phyloP scores from a whole-genome alignment of 2,888 invertebrate species.

The Conchocele bisecta region DNA sequence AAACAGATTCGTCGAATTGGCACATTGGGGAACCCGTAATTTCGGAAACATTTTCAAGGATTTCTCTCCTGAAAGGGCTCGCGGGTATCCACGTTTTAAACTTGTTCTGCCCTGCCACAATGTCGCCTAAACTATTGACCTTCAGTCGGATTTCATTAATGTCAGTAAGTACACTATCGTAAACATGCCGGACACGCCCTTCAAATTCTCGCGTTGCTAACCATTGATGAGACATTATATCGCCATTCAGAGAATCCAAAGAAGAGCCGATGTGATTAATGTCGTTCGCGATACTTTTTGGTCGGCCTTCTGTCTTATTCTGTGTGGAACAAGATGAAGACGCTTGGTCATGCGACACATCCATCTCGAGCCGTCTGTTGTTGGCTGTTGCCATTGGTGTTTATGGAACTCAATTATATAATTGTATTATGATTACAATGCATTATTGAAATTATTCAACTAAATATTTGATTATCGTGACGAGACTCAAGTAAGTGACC shows the following conservation, averaged over 20 bases:
- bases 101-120: conserved; percentile 19
- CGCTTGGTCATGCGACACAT: no score
- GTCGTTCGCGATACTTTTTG: conserved; percentile 24
- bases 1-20: no score
- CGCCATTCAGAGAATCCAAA: conserved; percentile 30
- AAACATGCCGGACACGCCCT: conserved; percentile 40
- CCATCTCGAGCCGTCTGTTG: no score
- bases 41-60: conserved; percentile 16
- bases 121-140: conserved; percentile 40
- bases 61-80: conserved; percentile 19
- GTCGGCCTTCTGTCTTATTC: neutral
- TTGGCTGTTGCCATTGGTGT: no score
- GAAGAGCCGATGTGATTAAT: conserved; percentile 36
- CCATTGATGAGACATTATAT: conserved; percentile 38
- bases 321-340: no score
- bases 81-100: conserved; percentile 38
- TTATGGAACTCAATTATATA: no score
- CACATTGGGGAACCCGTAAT: no score
- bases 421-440: no score
- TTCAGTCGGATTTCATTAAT: conserved; percentile 41
- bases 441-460: no score
- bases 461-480: no score
- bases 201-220: conserved; percentile 47
- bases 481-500: no score
- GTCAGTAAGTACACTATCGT: conserved; percentile 49